phyloP scores from a whole-genome alignment of 2,113 vertebrate genomes.

The Suncus etruscus region DNA sequence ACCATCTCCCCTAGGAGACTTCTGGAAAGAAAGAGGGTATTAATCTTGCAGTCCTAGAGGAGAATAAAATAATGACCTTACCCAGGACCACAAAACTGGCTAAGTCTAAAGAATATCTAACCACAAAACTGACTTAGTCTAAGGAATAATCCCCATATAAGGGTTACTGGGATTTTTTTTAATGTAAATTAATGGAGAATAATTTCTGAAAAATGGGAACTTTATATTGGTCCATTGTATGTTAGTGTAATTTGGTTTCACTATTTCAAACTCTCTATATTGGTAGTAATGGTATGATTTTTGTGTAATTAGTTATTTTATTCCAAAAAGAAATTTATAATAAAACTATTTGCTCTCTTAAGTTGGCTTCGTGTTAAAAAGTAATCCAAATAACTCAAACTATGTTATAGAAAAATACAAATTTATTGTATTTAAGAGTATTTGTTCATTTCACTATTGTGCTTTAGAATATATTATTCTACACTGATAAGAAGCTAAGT shows the following conservation, averaged over 20 bases:
- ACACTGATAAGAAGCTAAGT: not conserved
- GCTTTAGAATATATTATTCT: conserved; percentile 13
- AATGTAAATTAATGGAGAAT: not conserved
- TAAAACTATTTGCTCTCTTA: not conserved
- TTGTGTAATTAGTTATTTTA: not conserved
- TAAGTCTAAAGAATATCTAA: not conserved
- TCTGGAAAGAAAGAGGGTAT: not conserved
- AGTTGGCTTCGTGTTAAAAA: conserved; percentile 3
- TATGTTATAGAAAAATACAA: conserved; percentile 3
- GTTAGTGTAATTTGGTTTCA: not conserved
- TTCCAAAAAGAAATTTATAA: not conserved
- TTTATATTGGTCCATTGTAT: not conserved
- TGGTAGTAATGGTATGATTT: not conserved
- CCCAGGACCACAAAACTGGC: not conserved
- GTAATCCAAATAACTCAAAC: not conserved
- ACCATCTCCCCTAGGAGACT: too few relatives aligned
- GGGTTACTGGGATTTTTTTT: not conserved
- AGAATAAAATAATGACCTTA: not conserved
- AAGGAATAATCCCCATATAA: not conserved
- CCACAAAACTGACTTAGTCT: not conserved
- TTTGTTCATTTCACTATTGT: not conserved
- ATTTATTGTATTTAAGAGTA: not conserved
- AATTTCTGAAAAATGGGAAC: not conserved
- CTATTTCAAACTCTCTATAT: not conserved
- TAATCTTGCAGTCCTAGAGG: not conserved